Evolutionary conservation across 2,888 invertebrate species (phyloP).

Genomic region (Chaitophorus viminalis): DNA sequence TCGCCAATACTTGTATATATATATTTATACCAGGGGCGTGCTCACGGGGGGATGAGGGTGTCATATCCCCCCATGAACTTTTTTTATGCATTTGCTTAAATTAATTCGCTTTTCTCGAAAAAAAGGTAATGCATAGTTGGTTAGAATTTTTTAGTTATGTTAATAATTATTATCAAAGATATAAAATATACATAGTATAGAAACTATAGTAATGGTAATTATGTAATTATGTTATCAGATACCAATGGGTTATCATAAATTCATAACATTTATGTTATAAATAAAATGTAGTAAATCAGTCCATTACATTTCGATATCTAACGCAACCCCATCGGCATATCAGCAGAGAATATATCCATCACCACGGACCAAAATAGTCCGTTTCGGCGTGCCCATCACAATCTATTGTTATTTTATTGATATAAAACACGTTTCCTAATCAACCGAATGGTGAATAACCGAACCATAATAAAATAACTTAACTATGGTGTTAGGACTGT

Average conservation of each 20-base stretch:
- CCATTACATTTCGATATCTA: not conserved
- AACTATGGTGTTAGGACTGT: too few relatives aligned
- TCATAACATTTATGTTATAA: not conserved
- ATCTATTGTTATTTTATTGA: too few relatives aligned
- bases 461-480: too few relatives aligned
- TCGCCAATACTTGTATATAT: too few relatives aligned
- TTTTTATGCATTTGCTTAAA: not conserved
- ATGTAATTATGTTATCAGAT: not conserved
- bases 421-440: too few relatives aligned
- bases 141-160: not conserved
- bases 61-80: not conserved
- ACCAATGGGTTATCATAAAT: not conserved
- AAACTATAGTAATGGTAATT: not conserved
- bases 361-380: not conserved
- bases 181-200: not conserved
- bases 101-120: not conserved
- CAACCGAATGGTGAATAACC: too few relatives aligned
- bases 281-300: too few relatives aligned
- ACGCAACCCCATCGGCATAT: not conserved
- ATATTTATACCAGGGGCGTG: not conserved
- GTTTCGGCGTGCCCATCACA: too few relatives aligned
- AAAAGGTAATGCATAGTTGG: not conserved
- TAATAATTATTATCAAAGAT: not conserved
- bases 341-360: not conserved
- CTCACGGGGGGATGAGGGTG: slow-evolving; percentile 5